Evolutionary conservation across 92 coral and sea anemone genomes (phyloP).

Genomic region (Phenganax subtilis): DNA sequence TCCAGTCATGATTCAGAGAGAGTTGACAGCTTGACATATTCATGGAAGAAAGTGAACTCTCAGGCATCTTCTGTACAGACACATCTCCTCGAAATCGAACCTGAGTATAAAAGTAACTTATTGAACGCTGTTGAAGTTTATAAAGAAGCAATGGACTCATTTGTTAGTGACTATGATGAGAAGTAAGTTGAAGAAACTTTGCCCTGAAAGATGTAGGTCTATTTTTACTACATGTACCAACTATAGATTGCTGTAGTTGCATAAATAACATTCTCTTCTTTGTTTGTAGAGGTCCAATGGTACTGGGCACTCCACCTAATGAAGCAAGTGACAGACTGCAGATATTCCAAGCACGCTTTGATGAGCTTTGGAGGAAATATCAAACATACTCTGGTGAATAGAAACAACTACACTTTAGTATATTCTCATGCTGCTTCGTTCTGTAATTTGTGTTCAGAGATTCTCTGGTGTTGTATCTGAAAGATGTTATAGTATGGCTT

Average conservation of each 20-base stretch:
- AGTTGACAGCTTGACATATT: conserved; percentile 90
- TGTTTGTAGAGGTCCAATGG: conserved; percentile 88
- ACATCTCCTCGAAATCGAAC: conserved; percentile 79
- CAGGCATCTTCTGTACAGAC: conserved; percentile 87
- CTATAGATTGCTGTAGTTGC: not conserved
- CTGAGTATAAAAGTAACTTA: conserved; percentile 81
- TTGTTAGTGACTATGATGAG: conserved; percentile 81
- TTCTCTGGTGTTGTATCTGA: too few relatives aligned
- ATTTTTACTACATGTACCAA: not conserved
- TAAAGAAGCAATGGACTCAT: conserved; percentile 65
- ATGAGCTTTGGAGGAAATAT: conserved; percentile 96
- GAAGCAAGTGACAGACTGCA: conserved; percentile 97
- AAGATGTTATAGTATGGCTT: not conserved
- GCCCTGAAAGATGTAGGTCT: not conserved
- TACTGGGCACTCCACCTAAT: conserved; percentile 81
- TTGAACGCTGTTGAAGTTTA: conserved; percentile 79
- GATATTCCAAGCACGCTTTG: conserved; percentile 97
- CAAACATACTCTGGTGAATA: conserved; percentile 92
- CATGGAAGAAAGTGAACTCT: conserved; percentile 83
- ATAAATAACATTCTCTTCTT: not conserved
- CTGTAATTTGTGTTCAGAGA: too few relatives aligned
- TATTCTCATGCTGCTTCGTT: not conserved
- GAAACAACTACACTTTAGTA: not conserved
- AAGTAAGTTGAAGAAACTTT: conserved; percentile 52
- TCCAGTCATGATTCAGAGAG: conserved; percentile 91